Base-by-base conservation (phyloP, 2,113 vertebrate species). In the Mesoclemmys tuberculata region DNA sequence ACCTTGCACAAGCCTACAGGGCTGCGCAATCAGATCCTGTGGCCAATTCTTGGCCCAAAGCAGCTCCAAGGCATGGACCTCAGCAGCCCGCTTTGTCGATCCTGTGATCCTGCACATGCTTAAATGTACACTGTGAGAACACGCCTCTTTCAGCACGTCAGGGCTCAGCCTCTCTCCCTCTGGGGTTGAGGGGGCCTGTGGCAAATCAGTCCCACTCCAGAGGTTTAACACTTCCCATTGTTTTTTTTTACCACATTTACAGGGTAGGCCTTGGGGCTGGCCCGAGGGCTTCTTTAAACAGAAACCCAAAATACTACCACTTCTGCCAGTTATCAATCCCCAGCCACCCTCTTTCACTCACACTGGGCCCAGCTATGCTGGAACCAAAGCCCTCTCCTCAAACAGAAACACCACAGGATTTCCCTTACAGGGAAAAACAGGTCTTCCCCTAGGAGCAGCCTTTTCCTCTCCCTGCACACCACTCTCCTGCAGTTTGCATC, bases 121-220 rank as follows among this genome's bases (percentile, higher is more conserved):
- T 24, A 24, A 38, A 19, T 38, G 10, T 5, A 74, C 68, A 41
- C 5, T 38, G n/a, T 71, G 19, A 3, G n/a, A 71, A 71, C 18
- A 2, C n/a, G 5, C n/a, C 16, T n/a, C 64, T 71, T 71, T 38
- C 19, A 10, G 5, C 64, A 38, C 18, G 5, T 22, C n/a, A 68
- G 19, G 64, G 8, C 35, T 98, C 95, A 95, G 97, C 22, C 98
- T 98, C 92, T 98, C 98, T 64, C 98, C 97, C 85, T 98, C 98
- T n/a, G 94, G 98, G 68, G 98, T 98, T 91, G 98, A 99, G 12
- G 98, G 98, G 83, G 96, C 98, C 11, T 98, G 98, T 64, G 95
- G 98, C 90, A 97, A 98, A 89, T 99, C 93, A 97, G 97, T 98
- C 98, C 96, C 26, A 54, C 5, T 22, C 6, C 10, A 52, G 64